Evolutionary conservation across 2,888 invertebrate species (phyloP), one percentile per base, ranked within the genome.

Genomic region (Ephialtes manifestator): DNA sequence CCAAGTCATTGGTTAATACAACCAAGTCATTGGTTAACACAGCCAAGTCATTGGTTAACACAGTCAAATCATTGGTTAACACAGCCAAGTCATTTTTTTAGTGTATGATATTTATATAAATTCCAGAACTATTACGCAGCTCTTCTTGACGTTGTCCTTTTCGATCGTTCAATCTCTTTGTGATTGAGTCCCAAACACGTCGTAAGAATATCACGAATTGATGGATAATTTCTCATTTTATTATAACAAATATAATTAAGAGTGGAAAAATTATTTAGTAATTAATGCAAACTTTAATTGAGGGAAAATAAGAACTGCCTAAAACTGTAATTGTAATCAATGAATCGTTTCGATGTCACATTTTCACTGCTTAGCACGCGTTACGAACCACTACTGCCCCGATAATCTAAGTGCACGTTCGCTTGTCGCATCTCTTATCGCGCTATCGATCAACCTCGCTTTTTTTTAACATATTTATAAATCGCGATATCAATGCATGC

Each of bases 221-320:
- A 81, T 51, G 86, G 63, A 74, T 82, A 84, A n/a, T 83, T 87
- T 87, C 81, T 88, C 89, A 89, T 89, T 24, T 39, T 60, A 15
- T 39, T 60, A 15, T 7, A 1, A 18, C 55, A 20, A 53, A 53
- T 67, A 28, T 2, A 28, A 2, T 20, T 55, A 11, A 28, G 28
- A 28, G 10, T 5, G 28, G 0, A 28, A 51, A 8, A 18, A 15
- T 2, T 58, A 0, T 4, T 28, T 28, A 28, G 13, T 8, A 2
- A 60, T 0, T 60, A 28, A 46, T 20, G 18, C 28, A 11, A 51
- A 28, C 7, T 68, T 70, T 43, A 10, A 39, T 18, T 67, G 63
- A 11, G 10, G 51, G 35, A 8, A 35, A 79, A 65, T 43, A 51
- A 39, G 31, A 71, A 39, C 31, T 13, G n/a, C 7, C 55, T 24